Conservation (phyloP, 2,113 vertebrate genomes). For the Chionis minor region DNA sequence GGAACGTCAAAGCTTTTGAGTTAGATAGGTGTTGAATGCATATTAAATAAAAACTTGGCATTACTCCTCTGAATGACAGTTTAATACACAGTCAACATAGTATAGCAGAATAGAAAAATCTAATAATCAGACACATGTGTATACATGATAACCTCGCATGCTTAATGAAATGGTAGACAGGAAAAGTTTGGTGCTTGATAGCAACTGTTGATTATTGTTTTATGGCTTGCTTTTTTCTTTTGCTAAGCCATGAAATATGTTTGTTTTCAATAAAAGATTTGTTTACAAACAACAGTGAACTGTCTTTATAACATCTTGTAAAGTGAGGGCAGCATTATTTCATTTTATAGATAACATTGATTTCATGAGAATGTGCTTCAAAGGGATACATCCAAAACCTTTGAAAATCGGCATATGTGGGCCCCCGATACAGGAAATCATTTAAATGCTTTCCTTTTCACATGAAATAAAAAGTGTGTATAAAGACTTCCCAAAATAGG, state of each 20-base stretch:
- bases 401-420: not conserved
- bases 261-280: not conserved
- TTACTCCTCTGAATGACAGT: not conserved
- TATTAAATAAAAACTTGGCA: not conserved
- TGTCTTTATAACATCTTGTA: not conserved
- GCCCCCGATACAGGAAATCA: constrained; percentile 41
- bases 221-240: not conserved
- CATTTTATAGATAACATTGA: not conserved
- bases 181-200: not conserved
- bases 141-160: not conserved
- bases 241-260: not conserved
- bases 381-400: not conserved
- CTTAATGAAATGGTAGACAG: not conserved
- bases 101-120: not conserved
- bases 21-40: not conserved
- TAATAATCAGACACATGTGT: not conserved
- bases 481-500: constrained; percentile 48
- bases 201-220: not conserved
- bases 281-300: not conserved
- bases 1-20: not conserved
- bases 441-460: constrained; percentile 44
- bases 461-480: constrained; percentile 27
- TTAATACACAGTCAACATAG: not conserved
- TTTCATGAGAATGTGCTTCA: constrained; percentile 11
- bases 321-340: not conserved